These are phyloP conservation scores for Pipistrellus pipistrellus DNA, from an alignment of 2,797 vertebrate genomes.

Conservation along the genomic window DNA sequence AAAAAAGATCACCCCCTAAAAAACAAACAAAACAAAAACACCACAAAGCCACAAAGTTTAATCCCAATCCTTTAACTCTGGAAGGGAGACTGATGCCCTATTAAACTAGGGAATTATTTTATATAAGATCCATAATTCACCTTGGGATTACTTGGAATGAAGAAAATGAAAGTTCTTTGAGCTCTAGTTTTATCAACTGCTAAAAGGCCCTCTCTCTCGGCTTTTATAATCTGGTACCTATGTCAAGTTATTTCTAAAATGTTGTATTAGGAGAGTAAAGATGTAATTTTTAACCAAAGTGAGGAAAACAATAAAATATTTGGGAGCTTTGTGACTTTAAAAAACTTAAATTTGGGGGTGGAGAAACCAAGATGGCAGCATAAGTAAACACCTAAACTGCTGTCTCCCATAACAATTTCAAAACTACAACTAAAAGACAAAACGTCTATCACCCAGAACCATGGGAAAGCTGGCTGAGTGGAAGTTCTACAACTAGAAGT, in stretches of 20 bases:
- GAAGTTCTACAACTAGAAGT: too few relatives aligned
- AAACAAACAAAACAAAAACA: neutral
- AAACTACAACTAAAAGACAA: too few relatives aligned
- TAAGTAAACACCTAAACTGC: too few relatives aligned
- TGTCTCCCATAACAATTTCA: too few relatives aligned
- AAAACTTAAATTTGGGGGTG: slow-evolving; percentile 24
- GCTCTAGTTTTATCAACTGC: slow-evolving; percentile 49
- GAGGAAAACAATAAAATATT: slow-evolving; percentile 58
- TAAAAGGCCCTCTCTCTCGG: slow-evolving; percentile 18
- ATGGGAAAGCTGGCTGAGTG: too few relatives aligned
- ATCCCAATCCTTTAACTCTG: neutral
- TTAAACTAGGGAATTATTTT: slow-evolving; percentile 31
- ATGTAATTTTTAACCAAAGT: slow-evolving; percentile 8
- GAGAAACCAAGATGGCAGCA: too few relatives aligned
- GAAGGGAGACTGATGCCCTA: neutral
- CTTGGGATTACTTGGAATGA: slow-evolving; percentile 35
- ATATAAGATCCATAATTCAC: neutral
- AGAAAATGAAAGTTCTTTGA: slow-evolving; percentile 30
- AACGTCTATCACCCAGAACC: too few relatives aligned
- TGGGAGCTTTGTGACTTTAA: slow-evolving; percentile 58
- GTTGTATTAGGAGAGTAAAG: slow-evolving; percentile 17
- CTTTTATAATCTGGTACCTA: slow-evolving; percentile 58
- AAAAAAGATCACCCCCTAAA: neutral
- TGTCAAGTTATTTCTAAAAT: slow-evolving; percentile 54
- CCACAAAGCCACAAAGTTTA: slow-evolving; percentile 30